These are phyloP conservation scores for Cryptocheilus praepositus DNA, from an alignment of 2,888 invertebrate species.

Conservation along the genomic window DNA sequence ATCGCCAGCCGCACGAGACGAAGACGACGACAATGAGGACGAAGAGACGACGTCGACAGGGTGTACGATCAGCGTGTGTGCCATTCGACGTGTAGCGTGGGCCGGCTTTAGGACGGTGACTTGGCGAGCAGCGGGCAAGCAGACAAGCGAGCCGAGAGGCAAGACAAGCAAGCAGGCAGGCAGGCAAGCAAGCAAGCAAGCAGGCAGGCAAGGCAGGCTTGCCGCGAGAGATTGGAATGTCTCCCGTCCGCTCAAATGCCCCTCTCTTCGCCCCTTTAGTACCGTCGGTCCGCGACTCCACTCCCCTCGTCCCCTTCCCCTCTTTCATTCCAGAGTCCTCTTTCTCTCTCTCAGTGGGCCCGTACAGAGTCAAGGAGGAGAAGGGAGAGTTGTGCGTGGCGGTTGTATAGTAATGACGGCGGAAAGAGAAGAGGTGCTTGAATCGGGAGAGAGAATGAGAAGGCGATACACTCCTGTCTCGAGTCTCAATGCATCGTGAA, in stretches of 20 bases:
- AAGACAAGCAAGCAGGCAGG: constrained; percentile 19
- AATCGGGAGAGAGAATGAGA: not conserved
- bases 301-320: constrained; percentile 32
- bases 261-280: constrained; percentile 39
- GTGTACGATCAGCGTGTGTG: constrained; percentile 35
- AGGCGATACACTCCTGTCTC: constrained; percentile 14
- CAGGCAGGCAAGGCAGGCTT: constrained; percentile 48
- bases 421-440: constrained; percentile 1
- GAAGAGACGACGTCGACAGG: no score
- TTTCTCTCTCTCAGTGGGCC: constrained; percentile 20
- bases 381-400: constrained; percentile 3
- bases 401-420: constrained; percentile 5
- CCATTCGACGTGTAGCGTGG: constrained; percentile 49
- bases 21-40: constrained; percentile 16
- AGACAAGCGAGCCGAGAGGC: constrained; percentile 25
- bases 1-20: constrained; percentile 30
- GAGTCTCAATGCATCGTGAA: constrained; percentile 59
- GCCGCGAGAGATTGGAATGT: constrained; percentile 74
- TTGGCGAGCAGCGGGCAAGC: constrained; percentile 42
- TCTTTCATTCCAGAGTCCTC: constrained; percentile 30
- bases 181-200: constrained; percentile 54
- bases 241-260: constrained; percentile 62
- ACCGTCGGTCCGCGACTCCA: constrained; percentile 32
- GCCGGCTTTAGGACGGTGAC: constrained; percentile 53
- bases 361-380: constrained; percentile 23